Conservation (phyloP, 2,888 invertebrate genomes). For the Caenorhabditis plicata region DNA sequence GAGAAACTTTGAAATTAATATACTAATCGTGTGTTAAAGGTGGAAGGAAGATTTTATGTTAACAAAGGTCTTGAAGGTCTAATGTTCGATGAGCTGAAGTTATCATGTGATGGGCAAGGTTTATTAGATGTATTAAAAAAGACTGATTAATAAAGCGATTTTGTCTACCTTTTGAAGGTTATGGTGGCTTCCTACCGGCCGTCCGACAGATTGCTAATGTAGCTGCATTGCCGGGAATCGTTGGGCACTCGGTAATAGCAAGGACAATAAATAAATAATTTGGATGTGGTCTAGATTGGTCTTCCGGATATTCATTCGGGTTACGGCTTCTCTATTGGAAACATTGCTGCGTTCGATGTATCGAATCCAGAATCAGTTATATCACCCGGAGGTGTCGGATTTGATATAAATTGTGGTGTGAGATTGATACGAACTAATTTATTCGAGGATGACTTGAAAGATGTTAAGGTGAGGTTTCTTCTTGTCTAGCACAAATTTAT, state of each 20-base stretch:
- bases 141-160: background rate
- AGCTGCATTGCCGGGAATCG: slow-evolving; percentile 80
- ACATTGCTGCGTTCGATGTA: slow-evolving; percentile 99
- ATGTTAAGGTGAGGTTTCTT: slow-evolving; percentile 80
- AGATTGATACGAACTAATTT: slow-evolving; percentile 91
- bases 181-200: slow-evolving; percentile 95
- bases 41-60: slow-evolving; percentile 94
- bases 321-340: slow-evolving; percentile 99
- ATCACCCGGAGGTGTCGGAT: slow-evolving; percentile 94
- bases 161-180: slow-evolving; percentile 20
- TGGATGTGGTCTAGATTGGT: slow-evolving; percentile 46
- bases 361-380: slow-evolving; percentile 87
- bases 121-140: slow-evolving; percentile 1
- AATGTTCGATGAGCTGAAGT: slow-evolving; percentile 93
- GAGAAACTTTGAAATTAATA: too few species aligned
- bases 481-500: slow-evolving; percentile 64
- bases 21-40: too few species aligned
- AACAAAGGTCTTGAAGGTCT: slow-evolving; percentile 86
- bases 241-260: slow-evolving; percentile 43
- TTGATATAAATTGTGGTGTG: slow-evolving; percentile 98
- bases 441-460: slow-evolving; percentile 85
- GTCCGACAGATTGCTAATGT: slow-evolving; percentile 99
- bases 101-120: slow-evolving; percentile 82
- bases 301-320: slow-evolving; percentile 77
- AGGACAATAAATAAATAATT: background rate